Conservation (phyloP, 2,888 invertebrate species). For the Ectobius pallidus region DNA sequence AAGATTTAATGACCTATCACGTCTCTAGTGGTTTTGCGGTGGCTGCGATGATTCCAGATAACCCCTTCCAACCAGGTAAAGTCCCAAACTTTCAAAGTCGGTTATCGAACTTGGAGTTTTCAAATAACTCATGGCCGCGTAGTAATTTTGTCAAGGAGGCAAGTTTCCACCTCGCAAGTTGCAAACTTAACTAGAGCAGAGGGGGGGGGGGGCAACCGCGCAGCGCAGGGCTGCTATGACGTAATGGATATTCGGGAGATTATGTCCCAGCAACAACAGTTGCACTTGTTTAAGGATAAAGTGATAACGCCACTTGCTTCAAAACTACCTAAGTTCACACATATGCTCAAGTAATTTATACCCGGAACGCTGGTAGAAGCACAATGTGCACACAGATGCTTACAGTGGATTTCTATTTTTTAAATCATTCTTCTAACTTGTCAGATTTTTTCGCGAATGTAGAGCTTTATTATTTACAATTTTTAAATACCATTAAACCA, state of each 20-base stretch:
- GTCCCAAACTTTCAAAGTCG: constrained; percentile 17
- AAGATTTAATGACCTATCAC: background rate
- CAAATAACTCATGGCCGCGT: constrained; percentile 23
- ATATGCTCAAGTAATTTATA: too few species aligned
- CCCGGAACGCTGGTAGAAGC: too few species aligned
- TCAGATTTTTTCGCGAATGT: too few species aligned
- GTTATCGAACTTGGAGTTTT: constrained; percentile 21
- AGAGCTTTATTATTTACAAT: too few species aligned
- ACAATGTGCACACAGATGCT: too few species aligned
- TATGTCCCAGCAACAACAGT: background rate
- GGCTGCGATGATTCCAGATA: constrained; percentile 3
- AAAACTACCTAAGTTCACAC: too few species aligned
- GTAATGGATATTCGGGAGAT: background rate
- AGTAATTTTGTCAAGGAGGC: constrained; percentile 4
- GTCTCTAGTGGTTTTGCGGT: background rate
- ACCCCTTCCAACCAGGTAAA: constrained; percentile 18
- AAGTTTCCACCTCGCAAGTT: constrained; percentile 2
- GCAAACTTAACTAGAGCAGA: constrained; percentile 4
- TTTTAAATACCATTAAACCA: too few species aligned
- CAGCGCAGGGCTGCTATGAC: too few species aligned
- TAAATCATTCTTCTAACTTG: too few species aligned
- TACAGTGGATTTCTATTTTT: too few species aligned
- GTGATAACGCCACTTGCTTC: background rate
- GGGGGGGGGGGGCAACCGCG: background rate
- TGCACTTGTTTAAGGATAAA: background rate